These are phyloP conservation scores for Siniperca knerii DNA, from an alignment of 2,113 vertebrate genomes.

Conservation along the genomic window DNA sequence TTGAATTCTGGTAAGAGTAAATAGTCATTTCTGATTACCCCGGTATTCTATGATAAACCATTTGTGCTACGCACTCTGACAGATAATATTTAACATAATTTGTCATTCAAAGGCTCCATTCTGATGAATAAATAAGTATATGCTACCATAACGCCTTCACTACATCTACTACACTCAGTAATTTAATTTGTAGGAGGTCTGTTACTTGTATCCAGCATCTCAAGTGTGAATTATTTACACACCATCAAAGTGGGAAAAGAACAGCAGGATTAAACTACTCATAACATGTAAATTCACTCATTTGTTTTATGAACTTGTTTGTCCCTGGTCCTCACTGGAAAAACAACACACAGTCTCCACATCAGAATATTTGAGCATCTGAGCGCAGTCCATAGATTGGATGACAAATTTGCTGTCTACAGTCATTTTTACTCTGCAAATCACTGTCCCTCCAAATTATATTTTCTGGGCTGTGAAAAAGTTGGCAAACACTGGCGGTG, in stretches of 20 bases:
- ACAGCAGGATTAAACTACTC: constrained; percentile 28
- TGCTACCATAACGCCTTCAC: neutral
- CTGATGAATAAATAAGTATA: neutral
- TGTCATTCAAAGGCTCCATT: neutral
- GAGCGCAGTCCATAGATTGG: constrained; percentile 31
- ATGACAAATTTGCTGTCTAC: constrained; percentile 70
- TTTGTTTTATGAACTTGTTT: constrained; percentile 64
- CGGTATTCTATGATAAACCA: neutral
- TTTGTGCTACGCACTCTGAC: neutral
- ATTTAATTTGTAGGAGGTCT: neutral
- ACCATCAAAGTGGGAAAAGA: neutral
- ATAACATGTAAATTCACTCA: constrained; percentile 50
- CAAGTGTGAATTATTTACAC: constrained; percentile 31
- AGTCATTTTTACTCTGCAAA: constrained; percentile 54
- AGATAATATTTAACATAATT: neutral
- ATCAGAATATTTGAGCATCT: constrained; percentile 58
- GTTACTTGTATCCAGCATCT: neutral
- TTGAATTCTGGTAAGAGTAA: neutral
- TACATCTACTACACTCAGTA: neutral
- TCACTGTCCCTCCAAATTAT: constrained; percentile 64
- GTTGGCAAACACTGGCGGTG: neutral
- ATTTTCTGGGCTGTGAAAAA: constrained; percentile 35
- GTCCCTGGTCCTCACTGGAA: constrained; percentile 26
- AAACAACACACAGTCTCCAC: constrained; percentile 42
- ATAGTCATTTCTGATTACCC: neutral